Percentiles rank a stretch among this genome's conserved stretches.
Evolutionary conservation across 2,113 vertebrate species (phyloP).

Genomic region (Cettia cetti): DNA sequence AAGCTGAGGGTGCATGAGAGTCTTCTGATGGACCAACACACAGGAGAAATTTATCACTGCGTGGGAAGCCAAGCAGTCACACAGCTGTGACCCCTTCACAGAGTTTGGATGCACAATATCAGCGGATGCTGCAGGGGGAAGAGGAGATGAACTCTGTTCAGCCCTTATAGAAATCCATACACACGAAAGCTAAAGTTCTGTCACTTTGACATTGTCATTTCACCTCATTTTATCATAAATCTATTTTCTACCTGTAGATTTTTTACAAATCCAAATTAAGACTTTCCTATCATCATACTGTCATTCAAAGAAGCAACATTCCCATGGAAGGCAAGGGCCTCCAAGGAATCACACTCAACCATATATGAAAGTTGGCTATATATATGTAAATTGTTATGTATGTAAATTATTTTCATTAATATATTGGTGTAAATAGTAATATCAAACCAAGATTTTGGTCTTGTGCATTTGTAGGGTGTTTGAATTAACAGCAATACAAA

Average conservation of each 20-base stretch:
- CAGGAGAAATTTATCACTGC: not conserved
- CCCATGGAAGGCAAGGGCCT: not conserved
- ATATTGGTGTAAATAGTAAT: not conserved
- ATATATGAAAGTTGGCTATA: not conserved
- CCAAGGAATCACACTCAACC: not conserved
- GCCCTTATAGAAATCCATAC: not conserved
- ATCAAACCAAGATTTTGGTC: not conserved
- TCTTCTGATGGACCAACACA: not conserved
- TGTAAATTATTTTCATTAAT: not conserved
- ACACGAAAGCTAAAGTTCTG: not conserved
- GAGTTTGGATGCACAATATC: not conserved
- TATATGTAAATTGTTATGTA: not conserved
- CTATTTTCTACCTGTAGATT: not conserved
- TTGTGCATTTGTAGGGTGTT: not conserved
- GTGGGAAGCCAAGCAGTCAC: not conserved
- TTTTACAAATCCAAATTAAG: not conserved
- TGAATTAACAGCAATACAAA: not conserved
- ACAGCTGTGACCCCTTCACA: not conserved
- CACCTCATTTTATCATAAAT: not conserved
- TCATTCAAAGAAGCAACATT: not conserved
- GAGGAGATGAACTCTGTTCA: not conserved
- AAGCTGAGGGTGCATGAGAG: not conserved
- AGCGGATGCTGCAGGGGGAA: fast-evolving
- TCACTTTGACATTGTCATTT: not conserved
- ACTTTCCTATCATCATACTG: not conserved